Conservation (phyloP, 2,888 invertebrate species). For the Caenorhabditis becei region DNA sequence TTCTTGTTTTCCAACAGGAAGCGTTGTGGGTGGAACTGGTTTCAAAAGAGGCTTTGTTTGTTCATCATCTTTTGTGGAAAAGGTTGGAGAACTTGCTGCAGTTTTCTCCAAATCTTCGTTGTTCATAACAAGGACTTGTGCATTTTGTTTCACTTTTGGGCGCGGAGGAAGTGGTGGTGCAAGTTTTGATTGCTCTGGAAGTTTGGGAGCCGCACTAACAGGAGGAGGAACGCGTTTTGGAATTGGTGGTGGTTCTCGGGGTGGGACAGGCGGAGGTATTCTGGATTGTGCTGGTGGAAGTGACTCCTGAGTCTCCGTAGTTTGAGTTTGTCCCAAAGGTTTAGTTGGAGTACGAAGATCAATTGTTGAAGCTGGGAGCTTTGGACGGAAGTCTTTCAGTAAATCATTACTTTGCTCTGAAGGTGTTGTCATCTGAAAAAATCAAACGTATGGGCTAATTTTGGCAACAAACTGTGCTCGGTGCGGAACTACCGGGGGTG, state of each 20-base stretch:
- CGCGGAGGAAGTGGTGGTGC: constrained; percentile 67
- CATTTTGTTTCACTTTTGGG: too few species aligned
- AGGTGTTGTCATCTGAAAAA: constrained; percentile 54
- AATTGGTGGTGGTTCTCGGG: constrained; percentile 39
- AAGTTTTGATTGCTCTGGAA: constrained; percentile 14
- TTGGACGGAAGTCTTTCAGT: constrained; percentile 40
- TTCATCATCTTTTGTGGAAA: constrained; percentile 7
- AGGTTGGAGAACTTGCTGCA: constrained; percentile 24
- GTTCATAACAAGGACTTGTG: constrained; percentile 23
- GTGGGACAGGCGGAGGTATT: constrained; percentile 64
- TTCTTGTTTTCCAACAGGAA: constrained; percentile 61
- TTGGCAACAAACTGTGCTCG: constrained; percentile 65
- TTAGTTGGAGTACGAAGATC: constrained; percentile 68
- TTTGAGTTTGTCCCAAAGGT: constrained; percentile 55
- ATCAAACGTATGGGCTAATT: constrained; percentile 2
- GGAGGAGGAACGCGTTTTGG: constrained; percentile 52
- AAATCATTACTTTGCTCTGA: constrained; percentile 31
- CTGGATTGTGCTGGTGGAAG: constrained; percentile 14
- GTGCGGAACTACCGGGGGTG: constrained; percentile 62
- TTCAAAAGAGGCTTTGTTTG: constrained; percentile 43
- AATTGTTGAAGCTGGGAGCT: constrained; percentile 69
- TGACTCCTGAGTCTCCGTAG: not conserved
- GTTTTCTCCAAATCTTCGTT: not conserved
- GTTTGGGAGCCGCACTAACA: constrained; percentile 48
- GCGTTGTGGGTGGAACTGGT: constrained; percentile 50